Base-by-base conservation (phyloP, 2,113 vertebrate genomes). In the Xiphias gladius region DNA sequence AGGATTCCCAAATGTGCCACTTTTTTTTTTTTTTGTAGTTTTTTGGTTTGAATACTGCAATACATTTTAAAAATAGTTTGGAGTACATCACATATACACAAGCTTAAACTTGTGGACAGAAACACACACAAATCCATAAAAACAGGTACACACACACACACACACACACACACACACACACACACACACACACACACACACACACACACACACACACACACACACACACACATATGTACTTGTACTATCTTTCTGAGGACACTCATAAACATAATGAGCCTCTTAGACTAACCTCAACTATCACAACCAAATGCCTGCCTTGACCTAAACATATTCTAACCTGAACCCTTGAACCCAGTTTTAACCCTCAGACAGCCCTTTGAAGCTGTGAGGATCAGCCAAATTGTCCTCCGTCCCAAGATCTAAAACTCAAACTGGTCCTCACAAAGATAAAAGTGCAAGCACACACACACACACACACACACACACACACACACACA, bases 1-100 rank as follows among this genome's bases (percentile, higher is more conserved):
- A 79, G 9, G 7, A 64, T 50, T 76, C 55, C 72, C 79, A 85
- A 66, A 57, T 66, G 61, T 7, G 58, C 3, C 22, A 4, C 22
- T 10, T 30, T 73, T 19, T 20, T 20, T 50, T 75, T 61, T 32
- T 48, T 6, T 35, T 35, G 6, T 6, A 4, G 3, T 35, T 35
- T 35, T 35, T 35, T 35, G 3, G 1, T 68, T 73, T 37, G 1
- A 59, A 12, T 16, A 20, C 57, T 32, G 26, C 13, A 35, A 6
- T 48, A 19, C 5, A 72, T 43, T 80, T 57, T n/a, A n/a, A 72
- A 59, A 72, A 48, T 16, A 35, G 20, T 52, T 67, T 69, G 46
- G 65, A 14, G 16, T 24, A 48, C 57, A 28, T 73, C 10, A 19
- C 11, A 46, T 48, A 48, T 50, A 24, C 17, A 13, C 39, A 61